phyloP scores from a whole-genome alignment of 2,888 invertebrate species.

The Lithophane ornitopus region DNA sequence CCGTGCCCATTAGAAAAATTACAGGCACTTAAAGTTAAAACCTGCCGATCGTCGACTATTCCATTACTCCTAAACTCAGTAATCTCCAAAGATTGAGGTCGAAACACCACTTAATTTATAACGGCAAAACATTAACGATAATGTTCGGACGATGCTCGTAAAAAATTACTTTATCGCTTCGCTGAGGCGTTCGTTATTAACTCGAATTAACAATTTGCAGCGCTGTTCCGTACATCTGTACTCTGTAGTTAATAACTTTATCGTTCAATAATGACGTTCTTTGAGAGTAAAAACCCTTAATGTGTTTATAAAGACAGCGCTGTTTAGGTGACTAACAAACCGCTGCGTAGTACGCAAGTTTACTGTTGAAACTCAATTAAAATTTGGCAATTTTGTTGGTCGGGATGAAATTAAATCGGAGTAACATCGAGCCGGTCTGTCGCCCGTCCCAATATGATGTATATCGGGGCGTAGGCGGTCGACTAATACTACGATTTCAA shows the following conservation, averaged over 20 bases:
- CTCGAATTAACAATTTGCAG: conserved; percentile 85
- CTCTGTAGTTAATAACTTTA: conserved; percentile 80
- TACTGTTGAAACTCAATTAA: conserved; percentile 86
- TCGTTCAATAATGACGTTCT: conserved; percentile 79
- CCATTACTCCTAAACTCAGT: conserved; percentile 65
- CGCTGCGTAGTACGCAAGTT: conserved; percentile 75
- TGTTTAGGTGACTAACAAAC: conserved; percentile 83
- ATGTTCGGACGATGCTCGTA: conserved; percentile 80
- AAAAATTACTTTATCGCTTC: conserved; percentile 84
- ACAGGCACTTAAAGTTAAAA: conserved; percentile 53
- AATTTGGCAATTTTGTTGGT: conserved; percentile 83
- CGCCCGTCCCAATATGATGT: conserved; percentile 70
- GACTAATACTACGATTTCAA: conserved; percentile 54
- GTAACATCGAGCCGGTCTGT: conserved; percentile 73
- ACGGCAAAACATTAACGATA: conserved; percentile 84
- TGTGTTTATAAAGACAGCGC: conserved; percentile 65
- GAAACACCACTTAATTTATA: conserved; percentile 83
- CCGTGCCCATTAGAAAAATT: conserved; percentile 32
- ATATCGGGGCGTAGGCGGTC: conserved; percentile 42
- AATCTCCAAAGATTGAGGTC: conserved; percentile 69
- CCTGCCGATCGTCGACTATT: conserved; percentile 55
- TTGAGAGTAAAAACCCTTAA: conserved; percentile 66
- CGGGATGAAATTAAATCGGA: conserved; percentile 86
- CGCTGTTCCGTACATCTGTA: conserved; percentile 80
- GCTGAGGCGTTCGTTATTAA: conserved; percentile 84